These are phyloP conservation scores for Mallotus villosus DNA, from an alignment of 2,797 vertebrate genomes.

Conservation along the genomic window DNA sequence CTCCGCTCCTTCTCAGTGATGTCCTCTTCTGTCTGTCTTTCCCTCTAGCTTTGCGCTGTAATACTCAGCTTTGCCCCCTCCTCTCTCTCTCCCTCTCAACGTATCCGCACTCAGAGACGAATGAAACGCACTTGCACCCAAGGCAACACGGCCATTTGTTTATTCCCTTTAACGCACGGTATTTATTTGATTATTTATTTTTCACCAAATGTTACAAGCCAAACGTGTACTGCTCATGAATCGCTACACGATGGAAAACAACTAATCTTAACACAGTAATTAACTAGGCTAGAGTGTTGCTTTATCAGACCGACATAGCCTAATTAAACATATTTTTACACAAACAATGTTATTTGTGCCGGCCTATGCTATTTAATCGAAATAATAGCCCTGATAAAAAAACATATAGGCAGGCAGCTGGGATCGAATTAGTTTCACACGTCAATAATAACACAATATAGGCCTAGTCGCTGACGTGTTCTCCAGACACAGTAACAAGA, in stretches of 20 bases:
- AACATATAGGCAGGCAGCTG: too few species aligned
- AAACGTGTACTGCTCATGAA: not conserved
- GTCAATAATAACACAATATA: not conserved
- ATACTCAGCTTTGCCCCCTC: conserved; percentile 73
- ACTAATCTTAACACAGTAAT: not conserved
- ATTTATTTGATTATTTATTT: not conserved
- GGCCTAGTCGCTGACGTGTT: not conserved
- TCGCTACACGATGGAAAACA: too few species aligned
- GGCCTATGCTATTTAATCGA: too few species aligned
- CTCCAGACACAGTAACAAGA: conserved; percentile 17
- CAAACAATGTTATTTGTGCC: too few species aligned
- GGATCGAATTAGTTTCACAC: too few species aligned
- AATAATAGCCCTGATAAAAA: not conserved
- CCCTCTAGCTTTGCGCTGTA: conserved; percentile 65
- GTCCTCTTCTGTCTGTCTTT: conserved; percentile 58
- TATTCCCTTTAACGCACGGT: too few species aligned
- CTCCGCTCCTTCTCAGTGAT: conserved; percentile 26
- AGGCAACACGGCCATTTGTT: not conserved
- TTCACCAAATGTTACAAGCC: not conserved
- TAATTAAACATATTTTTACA: not conserved
- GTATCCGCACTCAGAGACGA: conserved; percentile 68
- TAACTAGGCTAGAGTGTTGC: too few species aligned
- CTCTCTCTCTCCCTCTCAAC: conserved; percentile 71
- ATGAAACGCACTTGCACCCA: conserved; percentile 27
- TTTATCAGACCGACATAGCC: not conserved